Evolutionary conservation across 2,113 vertebrate genomes (phyloP).

Genomic region (Salvelinus namaycush): DNA sequence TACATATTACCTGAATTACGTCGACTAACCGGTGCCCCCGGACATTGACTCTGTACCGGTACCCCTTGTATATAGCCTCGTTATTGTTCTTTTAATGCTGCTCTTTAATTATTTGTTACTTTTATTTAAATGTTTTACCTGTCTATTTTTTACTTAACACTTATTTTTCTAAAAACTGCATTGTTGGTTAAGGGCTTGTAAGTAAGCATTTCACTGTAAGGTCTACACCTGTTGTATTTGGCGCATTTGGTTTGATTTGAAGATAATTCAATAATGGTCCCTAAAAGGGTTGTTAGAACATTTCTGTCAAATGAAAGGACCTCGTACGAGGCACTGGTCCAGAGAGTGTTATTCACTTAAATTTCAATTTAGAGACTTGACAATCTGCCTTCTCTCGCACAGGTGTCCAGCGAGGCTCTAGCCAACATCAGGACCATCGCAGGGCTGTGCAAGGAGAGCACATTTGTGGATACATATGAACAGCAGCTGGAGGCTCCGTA

Average conservation of each 20-base stretch:
- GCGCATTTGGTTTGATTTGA: too few species aligned
- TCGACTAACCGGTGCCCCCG: too few species aligned
- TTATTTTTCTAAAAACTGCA: too few species aligned
- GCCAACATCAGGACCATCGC: slow-evolving; percentile 78
- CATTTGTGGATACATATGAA: slow-evolving; percentile 72
- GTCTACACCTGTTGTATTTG: background rate
- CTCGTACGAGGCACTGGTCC: background rate
- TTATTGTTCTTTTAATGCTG: too few species aligned
- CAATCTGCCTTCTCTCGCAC: slow-evolving; percentile 3
- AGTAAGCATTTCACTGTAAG: background rate
- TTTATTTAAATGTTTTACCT: too few species aligned
- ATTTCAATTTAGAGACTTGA: background rate
- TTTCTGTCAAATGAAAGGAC: background rate
- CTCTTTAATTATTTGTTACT: too few species aligned
- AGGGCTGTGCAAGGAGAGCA: slow-evolving; percentile 72
- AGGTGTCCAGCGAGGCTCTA: slow-evolving; percentile 79
- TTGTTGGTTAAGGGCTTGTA: too few species aligned
- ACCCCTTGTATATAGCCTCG: too few species aligned
- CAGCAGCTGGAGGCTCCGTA: slow-evolving; percentile 65
- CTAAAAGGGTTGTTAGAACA: background rate
- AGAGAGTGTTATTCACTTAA: background rate
- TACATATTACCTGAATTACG: too few species aligned
- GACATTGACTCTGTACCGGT: too few species aligned
- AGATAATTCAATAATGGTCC: background rate
- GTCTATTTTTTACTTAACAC: too few species aligned